Evolutionary conservation across 2,888 invertebrate genomes (phyloP), one percentile per base, ranked within the genome.

Genomic region (Melolontha melolontha): DNA sequence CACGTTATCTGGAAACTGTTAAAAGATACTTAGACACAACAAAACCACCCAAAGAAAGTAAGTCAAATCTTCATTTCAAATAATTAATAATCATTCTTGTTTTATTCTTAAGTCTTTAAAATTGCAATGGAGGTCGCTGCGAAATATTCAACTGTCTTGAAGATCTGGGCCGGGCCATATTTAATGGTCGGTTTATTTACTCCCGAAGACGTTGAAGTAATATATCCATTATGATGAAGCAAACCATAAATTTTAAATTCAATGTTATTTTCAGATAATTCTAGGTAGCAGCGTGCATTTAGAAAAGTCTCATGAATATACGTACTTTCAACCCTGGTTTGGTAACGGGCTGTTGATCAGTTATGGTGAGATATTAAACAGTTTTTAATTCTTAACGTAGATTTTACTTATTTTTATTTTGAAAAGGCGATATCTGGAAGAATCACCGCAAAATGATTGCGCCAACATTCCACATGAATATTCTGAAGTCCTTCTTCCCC

Each of bases 401-500:
- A 12, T 63, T 63, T 34, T 39, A 44, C 29, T 16, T 47, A 10
- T 44, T 47, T 39, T 50, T 40, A 63, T 62, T 49, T 22, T 34
- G 34, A 72, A 59, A 63, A 80, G 86, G 86, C 0, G 82, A 85
- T 34, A 86, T 85, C 76, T 86, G 86, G 86, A 79, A 81, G 55
- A 74, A 81, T 0, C 86, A 86, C 67, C 80, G 86, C 40, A 86
- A 86, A 76, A 81, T 86, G 72, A 86, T 86, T 65, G 86, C 86
- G 0, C 86, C 86, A 0, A 84, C 86, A 1, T 86, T 86, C 75
- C 86, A 86, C 68, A 73, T 84, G 70, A 85, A 82, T 67, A 81
- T 86, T 8, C 74, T 86, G n/a, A 86, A 86, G 72, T 83, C 85
- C 0, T 86, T 86, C 72, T 83, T 86, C n/a, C 85, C 85, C 0